These are phyloP conservation scores for Eristalis intricaria DNA, from an alignment of 2,888 invertebrate genomes.

Conservation along the genomic window DNA sequence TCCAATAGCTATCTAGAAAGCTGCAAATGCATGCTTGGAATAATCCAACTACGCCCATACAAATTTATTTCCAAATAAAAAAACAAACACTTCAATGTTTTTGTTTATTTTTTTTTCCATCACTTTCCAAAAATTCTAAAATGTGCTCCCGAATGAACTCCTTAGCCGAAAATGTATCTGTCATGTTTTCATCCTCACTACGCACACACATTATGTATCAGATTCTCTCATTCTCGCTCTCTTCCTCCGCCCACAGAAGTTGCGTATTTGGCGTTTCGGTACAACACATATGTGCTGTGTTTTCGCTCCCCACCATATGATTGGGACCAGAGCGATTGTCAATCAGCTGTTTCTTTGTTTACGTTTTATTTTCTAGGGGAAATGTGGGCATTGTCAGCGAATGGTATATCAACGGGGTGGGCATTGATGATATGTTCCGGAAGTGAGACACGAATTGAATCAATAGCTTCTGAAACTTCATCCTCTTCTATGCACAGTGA, in stretches of 20 bases:
- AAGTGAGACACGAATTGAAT: constrained; percentile 23
- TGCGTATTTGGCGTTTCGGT: constrained; percentile 12
- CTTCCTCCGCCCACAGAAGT: constrained; percentile 17
- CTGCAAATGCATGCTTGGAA: too few relatives aligned
- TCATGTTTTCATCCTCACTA: constrained; percentile 16
- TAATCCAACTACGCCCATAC: too few relatives aligned
- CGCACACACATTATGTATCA: constrained; percentile 48
- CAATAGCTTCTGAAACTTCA: not conserved
- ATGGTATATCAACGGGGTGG: constrained; percentile 6
- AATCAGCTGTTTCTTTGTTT: constrained; percentile 70
- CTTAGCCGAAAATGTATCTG: not conserved
- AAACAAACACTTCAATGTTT: too few relatives aligned
- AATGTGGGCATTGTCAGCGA: constrained; percentile 48
- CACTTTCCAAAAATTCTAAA: not conserved
- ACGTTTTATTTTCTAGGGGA: constrained; percentile 66
- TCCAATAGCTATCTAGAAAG: too few relatives aligned
- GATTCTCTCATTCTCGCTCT: constrained; percentile 30
- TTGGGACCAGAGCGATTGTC: constrained; percentile 38
- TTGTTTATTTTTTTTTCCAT: not conserved
- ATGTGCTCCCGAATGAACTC: constrained; percentile 21
- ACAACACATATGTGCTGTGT: constrained; percentile 14
- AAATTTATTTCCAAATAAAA: too few relatives aligned
- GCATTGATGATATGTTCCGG: constrained; percentile 36
- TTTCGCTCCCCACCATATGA: constrained; percentile 59
- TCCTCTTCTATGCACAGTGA: constrained; percentile 10